A percentile compares a stretch with the other conserved stretches of the same genome.
phyloP scores from a whole-genome alignment of 2,113 vertebrate genomes.

The Promerops cafer region DNA sequence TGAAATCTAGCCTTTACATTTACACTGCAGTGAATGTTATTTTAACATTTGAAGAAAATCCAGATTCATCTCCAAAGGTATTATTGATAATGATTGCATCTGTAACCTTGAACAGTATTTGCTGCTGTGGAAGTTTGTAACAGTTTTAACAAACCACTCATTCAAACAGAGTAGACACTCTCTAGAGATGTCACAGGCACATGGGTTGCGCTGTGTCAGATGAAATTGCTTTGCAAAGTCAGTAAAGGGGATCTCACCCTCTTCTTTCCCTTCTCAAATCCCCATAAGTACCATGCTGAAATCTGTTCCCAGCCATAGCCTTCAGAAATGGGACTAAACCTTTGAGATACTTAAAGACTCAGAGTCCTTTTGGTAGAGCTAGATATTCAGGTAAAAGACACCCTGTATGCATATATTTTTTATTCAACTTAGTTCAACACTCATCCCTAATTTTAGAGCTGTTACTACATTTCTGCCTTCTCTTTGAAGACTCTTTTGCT shows the following conservation, averaged over 20 bases:
- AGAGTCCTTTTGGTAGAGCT: slow-evolving; percentile 48
- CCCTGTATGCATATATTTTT: neutral
- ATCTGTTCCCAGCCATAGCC: neutral
- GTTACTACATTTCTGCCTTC: neutral
- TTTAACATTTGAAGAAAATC: neutral
- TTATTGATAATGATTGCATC: neutral
- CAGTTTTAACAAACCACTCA: neutral
- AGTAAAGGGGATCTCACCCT: neutral
- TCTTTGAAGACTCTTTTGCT: neutral
- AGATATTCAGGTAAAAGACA: neutral
- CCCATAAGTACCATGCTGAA: neutral
- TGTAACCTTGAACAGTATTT: neutral
- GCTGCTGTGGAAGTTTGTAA: neutral
- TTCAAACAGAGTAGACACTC: neutral
- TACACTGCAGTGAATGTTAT: neutral
- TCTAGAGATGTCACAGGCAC: neutral
- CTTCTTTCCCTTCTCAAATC: neutral
- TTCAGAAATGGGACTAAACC: neutral
- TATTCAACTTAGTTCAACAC: neutral
- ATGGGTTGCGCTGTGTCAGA: neutral
- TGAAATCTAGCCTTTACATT: rapidly evolving
- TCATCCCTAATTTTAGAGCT: neutral
- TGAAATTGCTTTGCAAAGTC: neutral
- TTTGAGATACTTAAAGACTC: neutral
- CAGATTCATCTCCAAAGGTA: neutral